Percentiles rank a stretch among this genome's conserved stretches.
These are phyloP conservation scores for Holothuria leucospilota DNA, from an alignment of 53 echinoderm and acorn worm genomes.

Conservation along the genomic window DNA sequence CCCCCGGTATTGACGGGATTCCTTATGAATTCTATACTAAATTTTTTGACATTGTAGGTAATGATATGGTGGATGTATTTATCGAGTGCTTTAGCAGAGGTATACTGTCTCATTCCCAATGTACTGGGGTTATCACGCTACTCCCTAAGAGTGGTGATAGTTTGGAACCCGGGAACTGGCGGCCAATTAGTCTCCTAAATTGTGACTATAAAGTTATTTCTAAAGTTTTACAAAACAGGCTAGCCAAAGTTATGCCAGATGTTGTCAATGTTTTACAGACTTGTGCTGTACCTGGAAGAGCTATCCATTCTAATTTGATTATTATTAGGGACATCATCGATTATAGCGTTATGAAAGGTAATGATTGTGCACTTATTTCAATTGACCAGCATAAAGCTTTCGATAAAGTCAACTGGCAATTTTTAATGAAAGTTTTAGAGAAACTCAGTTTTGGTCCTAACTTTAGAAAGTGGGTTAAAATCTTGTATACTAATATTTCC, in stretches of 20 bases:
- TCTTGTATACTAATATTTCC: conserved; percentile 49
- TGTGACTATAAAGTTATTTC: conserved; percentile 46
- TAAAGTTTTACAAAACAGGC: neutral
- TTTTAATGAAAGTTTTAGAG: conserved; percentile 39
- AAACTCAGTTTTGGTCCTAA: conserved; percentile 42
- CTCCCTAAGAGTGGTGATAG: conserved; percentile 64
- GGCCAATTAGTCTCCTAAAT: conserved; percentile 65
- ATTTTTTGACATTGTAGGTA: conserved; percentile 56
- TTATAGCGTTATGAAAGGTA: conserved; percentile 5
- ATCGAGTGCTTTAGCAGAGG: conserved; percentile 2
- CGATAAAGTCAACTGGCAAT: conserved; percentile 62
- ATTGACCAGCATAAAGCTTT: too few species aligned
- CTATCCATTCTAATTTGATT: conserved; percentile 63
- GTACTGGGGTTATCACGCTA: conserved; percentile 63
- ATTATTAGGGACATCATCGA: conserved; percentile 62
- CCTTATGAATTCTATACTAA: conserved; percentile 46
- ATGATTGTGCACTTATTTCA: conserved; percentile 48
- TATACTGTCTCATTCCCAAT: conserved; percentile 38
- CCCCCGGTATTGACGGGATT: conserved; percentile 67
- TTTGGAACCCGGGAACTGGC: conserved; percentile 57
- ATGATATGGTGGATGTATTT: conserved; percentile 49
- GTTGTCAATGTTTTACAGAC: conserved; percentile 47
- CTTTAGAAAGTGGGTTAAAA: conserved; percentile 56
- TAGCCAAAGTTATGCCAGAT: conserved; percentile 42
- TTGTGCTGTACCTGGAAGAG: conserved; percentile 62